A percentile compares a stretch with the other conserved stretches of the same genome.
Conservation (phyloP, 2,888 invertebrate species). For the Thysanoteuthis rhombus region DNA sequence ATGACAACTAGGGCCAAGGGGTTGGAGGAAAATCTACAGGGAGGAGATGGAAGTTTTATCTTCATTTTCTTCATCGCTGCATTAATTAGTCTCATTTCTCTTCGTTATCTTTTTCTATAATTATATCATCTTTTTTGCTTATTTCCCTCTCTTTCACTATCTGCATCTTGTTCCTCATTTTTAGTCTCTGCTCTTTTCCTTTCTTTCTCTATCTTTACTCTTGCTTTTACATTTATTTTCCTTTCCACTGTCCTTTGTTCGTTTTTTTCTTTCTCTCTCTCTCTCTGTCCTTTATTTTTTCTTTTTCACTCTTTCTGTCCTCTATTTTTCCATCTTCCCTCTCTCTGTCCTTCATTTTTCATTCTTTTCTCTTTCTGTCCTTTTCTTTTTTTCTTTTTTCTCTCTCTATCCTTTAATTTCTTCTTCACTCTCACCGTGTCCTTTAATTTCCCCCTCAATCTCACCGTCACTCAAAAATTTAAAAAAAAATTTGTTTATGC, state of each 20-base stretch:
- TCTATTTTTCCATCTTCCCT: too few relatives aligned
- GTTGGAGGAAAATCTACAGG: neutral
- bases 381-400: too few relatives aligned
- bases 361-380: too few relatives aligned
- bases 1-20: neutral
- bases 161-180: neutral
- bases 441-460: too few relatives aligned
- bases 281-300: neutral
- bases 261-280: neutral
- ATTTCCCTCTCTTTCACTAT: neutral
- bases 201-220: neutral
- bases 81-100: neutral
- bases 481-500: too few relatives aligned
- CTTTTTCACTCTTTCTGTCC: neutral
- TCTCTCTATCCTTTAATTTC: too few relatives aligned
- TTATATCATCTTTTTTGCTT: neutral
- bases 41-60: neutral
- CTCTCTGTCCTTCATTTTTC: too few relatives aligned
- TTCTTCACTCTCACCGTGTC: too few relatives aligned
- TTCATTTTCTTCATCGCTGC: neutral
- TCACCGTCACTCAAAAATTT: too few relatives aligned
- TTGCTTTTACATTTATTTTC: neutral
- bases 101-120: neutral
- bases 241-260: neutral
- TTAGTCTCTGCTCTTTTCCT: neutral